A percentile compares a stretch with the other conserved stretches of the same genome.
Conservation (phyloP, 2,113 vertebrate genomes). For the Gavia stellata region DNA sequence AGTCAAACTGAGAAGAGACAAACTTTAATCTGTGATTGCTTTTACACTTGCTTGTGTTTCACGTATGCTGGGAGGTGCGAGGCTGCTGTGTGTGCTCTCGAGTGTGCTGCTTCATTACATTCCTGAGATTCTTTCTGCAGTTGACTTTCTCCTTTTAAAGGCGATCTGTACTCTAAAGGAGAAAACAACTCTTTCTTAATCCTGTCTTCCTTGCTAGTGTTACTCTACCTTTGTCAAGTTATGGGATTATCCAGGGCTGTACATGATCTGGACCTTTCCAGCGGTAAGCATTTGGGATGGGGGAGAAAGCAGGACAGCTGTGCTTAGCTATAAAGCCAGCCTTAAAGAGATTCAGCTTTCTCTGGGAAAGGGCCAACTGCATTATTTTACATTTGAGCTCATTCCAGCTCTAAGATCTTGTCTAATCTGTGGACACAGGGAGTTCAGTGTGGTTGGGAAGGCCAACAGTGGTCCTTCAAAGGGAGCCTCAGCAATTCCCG, state of each 20-base stretch:
- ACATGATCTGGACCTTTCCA: not conserved
- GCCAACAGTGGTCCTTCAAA: not conserved
- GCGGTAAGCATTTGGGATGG: not conserved
- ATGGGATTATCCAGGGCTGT: not conserved
- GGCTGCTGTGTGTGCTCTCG: not conserved
- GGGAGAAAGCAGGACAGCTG: not conserved
- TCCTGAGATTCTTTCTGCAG: not conserved
- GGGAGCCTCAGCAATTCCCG: not conserved
- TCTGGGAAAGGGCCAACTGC: not conserved
- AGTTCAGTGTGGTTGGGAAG: not conserved
- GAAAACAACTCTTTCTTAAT: not conserved
- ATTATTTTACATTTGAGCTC: not conserved
- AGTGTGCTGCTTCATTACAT: not conserved
- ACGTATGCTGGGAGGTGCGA: not conserved
- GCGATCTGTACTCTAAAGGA: not conserved
- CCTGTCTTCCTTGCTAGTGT: not conserved
- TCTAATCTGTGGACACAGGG: not conserved
- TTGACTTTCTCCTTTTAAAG: not conserved
- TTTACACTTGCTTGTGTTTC: slow-evolving; percentile 25
- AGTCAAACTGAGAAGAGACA: not conserved
- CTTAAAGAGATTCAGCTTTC: not conserved
- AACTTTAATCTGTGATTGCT: slow-evolving; percentile 20
- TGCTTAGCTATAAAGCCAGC: not conserved
- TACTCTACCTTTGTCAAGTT: not conserved
- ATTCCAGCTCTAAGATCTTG: not conserved